Conservation (phyloP, 1,140 invertebrate genomes). For the Drosophila obscura region DNA sequence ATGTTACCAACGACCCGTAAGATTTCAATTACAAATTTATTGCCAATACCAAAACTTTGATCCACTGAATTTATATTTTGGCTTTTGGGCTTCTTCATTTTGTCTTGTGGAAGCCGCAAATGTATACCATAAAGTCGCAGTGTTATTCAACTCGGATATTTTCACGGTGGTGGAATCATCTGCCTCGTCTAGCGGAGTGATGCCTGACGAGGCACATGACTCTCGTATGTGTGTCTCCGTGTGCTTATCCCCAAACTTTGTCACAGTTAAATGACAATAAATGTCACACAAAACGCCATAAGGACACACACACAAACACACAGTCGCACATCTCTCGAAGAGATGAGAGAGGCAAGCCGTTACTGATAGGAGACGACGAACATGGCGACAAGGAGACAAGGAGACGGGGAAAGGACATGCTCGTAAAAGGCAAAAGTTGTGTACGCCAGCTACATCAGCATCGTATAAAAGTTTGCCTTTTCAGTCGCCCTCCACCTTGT, state of each 20-base stretch:
- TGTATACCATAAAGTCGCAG: too few relatives aligned
- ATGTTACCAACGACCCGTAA: too few relatives aligned
- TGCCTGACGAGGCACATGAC: constrained; percentile 13
- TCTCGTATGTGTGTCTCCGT: constrained; percentile 26
- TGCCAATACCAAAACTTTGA: too few relatives aligned
- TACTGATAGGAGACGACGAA: constrained; percentile 63
- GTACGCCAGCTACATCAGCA: constrained; percentile 35
- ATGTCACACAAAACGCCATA: constrained; percentile 81
- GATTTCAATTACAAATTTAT: too few relatives aligned
- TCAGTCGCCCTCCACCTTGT: constrained; percentile 34
- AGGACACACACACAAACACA: constrained; percentile 31
- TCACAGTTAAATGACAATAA: constrained; percentile 82
- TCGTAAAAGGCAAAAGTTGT: constrained; percentile 60
- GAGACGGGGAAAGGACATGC: constrained; percentile 54
- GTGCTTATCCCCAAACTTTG: constrained; percentile 78
- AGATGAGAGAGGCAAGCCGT: constrained; percentile 26
- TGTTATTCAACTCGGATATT: too few relatives aligned
- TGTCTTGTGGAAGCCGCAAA: too few relatives aligned
- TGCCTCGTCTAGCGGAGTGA: background rate
- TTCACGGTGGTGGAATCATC: too few relatives aligned
- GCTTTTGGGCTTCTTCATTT: too few relatives aligned
- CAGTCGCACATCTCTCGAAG: constrained; percentile 1
- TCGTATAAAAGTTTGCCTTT: constrained; percentile 54
- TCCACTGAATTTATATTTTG: too few relatives aligned
- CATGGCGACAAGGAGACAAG: background rate